Evolutionary conservation across 2,888 invertebrate species (phyloP), one percentile per base, ranked within the genome.

Genomic region (Drosophila austrosaltans): DNA sequence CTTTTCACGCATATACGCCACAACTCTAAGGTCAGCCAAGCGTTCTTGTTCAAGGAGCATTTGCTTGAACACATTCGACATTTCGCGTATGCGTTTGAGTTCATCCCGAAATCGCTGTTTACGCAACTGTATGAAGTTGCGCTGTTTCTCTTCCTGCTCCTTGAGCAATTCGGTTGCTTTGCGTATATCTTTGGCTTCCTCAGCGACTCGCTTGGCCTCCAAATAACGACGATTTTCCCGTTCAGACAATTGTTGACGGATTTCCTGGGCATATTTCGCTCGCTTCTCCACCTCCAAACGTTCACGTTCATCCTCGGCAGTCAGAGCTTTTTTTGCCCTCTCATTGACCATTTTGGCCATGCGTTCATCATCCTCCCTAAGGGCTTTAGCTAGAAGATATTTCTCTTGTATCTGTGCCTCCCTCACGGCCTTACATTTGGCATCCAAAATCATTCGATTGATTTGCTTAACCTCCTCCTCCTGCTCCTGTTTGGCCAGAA

Each of bases 351-450:
- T 84, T 39, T 90, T 85, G 42, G 92, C 92, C 59, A 92, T 74
- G 0, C 91, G 91, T 22, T 87, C 79, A n/a, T 92, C 91, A 32
- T 92, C 92, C 36, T 90, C 83, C 20, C 87, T 88, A 12, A 91
- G 62, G 12, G 91, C 92, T 8, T 79, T 85, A 12, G 89, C 87
- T 16, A 92, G 54, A 22, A 91, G 91, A 28, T 88, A 71, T 71
- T 94, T 94, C 91, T 96, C 96, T 0, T 94, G 94, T 69, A 97
- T 94, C 93, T 97, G 97, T 0, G 96, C 97, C 90, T 97, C 96
- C 20, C 97, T 93, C 57, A 97, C 96, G 0, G 97, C 96, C 87
- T 96, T 95, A 79, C 97, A 97, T 91, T 97, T 97, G 22, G 96
- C 96, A 16, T 96, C 96, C 10, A 97, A 92, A 82, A 97, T 96